These are phyloP conservation scores for Cetoscarus ocellatus DNA, from an alignment of 2,797 vertebrate genomes.

Conservation along the genomic window DNA sequence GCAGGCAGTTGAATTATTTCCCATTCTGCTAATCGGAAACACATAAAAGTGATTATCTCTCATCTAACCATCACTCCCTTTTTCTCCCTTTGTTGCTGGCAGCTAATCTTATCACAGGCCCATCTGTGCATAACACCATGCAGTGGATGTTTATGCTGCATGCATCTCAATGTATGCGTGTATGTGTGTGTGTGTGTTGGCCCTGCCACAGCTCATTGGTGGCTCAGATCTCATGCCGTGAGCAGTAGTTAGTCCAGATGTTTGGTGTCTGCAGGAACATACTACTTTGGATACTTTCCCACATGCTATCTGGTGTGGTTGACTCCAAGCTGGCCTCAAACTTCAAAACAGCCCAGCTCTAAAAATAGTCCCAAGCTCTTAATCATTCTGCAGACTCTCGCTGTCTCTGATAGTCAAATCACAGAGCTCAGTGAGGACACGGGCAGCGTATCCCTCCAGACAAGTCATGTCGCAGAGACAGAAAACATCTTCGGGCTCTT, in stretches of 20 bases:
- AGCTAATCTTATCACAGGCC: slow-evolving; percentile 60
- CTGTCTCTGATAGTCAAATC: slow-evolving; percentile 44
- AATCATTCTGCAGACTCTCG: slow-evolving; percentile 63
- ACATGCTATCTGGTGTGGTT: slow-evolving; percentile 79
- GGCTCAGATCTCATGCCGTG: slow-evolving; percentile 66
- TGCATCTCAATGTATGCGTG: slow-evolving; percentile 41
- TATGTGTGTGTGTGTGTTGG: slow-evolving; percentile 26
- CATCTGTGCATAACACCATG: slow-evolving; percentile 40
- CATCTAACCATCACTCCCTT: slow-evolving; percentile 17
- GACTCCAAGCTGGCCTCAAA: slow-evolving; percentile 65
- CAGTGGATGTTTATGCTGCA: slow-evolving; percentile 38
- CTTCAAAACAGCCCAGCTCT: slow-evolving; percentile 78
- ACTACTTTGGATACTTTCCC: slow-evolving; percentile 82
- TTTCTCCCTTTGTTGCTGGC: slow-evolving; percentile 47
- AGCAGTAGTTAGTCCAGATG: slow-evolving; percentile 81
- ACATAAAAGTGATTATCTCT: slow-evolving; percentile 31
- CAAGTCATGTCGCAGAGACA: slow-evolving; percentile 20
- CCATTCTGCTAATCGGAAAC: slow-evolving; percentile 38
- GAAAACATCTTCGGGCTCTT: slow-evolving; percentile 28
- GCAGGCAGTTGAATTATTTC: slow-evolving; percentile 48
- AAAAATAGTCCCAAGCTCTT: slow-evolving; percentile 76
- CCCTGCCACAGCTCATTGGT: slow-evolving; percentile 58
- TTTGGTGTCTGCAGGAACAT: slow-evolving; percentile 76
- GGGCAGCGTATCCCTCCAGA: slow-evolving; percentile 15
- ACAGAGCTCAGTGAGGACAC: slow-evolving; percentile 41